Evolutionary conservation across 2,797 vertebrate species (phyloP).

Genomic region (Novumbra hubbsi): DNA sequence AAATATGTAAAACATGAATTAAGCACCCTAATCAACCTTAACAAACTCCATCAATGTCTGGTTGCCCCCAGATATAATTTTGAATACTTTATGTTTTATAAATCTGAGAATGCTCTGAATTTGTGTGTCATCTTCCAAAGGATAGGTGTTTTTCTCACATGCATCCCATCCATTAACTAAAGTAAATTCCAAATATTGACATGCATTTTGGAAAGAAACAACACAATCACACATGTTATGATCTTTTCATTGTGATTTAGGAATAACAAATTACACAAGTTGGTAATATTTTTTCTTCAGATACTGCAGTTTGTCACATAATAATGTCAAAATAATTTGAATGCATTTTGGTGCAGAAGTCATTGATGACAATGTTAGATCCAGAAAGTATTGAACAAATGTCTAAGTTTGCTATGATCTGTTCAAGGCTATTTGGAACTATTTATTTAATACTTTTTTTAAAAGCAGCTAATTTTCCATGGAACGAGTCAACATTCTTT

Average conservation of each 20-base stretch:
- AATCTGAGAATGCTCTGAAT: neutral
- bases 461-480: constrained; percentile 1
- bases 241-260: neutral
- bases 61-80: neutral
- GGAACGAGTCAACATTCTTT: neutral
- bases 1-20: neutral
- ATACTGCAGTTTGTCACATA: constrained; percentile 4
- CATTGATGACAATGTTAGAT: neutral
- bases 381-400: neutral
- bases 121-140: neutral
- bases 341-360: neutral
- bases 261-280: constrained; percentile 2
- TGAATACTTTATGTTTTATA: neutral
- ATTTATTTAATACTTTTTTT: neutral
- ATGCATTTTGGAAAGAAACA: neutral
- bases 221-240: neutral
- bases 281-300: constrained; percentile 11
- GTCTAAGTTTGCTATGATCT: neutral
- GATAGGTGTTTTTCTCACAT: neutral
- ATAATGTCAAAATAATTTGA: neutral
- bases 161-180: neutral
- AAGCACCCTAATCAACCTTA: neutral
- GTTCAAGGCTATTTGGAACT: neutral
- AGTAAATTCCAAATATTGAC: neutral
- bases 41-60: neutral